Percentiles rank a stretch among this genome's conserved stretches.
phyloP scores from a whole-genome alignment of 2,113 vertebrate genomes.

The Xiphias gladius region DNA sequence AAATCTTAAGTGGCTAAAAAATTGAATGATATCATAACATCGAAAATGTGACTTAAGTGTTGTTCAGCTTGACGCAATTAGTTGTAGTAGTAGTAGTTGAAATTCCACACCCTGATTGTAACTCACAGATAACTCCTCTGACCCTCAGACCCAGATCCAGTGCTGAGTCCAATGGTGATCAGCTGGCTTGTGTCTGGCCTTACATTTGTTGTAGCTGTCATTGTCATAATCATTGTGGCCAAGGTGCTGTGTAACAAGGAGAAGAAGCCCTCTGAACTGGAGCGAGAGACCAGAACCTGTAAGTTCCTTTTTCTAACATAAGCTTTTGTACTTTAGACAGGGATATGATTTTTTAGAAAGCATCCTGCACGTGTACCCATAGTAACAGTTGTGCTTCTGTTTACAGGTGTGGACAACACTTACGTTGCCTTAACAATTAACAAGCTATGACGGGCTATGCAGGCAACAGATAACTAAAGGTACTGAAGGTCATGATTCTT shows the following conservation, averaged over 20 bases:
- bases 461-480: slow-evolving; percentile 48
- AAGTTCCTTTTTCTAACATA: slow-evolving; percentile 44
- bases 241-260: slow-evolving; percentile 80
- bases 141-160: slow-evolving; percentile 79
- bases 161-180: slow-evolving; percentile 83
- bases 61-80: not conserved
- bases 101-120: not conserved
- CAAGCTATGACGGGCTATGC: slow-evolving; percentile 66
- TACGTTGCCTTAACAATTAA: slow-evolving; percentile 84
- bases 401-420: slow-evolving; percentile 86
- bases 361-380: not conserved
- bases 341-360: not conserved
- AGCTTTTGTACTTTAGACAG: not conserved
- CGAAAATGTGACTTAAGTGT: too few relatives aligned
- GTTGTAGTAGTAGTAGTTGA: not conserved
- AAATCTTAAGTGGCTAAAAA: not conserved
- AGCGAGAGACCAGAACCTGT: slow-evolving; percentile 85
- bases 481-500: slow-evolving; percentile 29
- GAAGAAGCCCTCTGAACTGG: slow-evolving; percentile 81
- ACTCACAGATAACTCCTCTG: not conserved
- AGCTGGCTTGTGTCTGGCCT: slow-evolving; percentile 84
- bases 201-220: slow-evolving; percentile 78
- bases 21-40: not conserved
- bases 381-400: slow-evolving; percentile 24
- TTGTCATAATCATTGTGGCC: slow-evolving; percentile 77